These are phyloP conservation scores for Brachyopa scutellaris DNA, from an alignment of 2,888 invertebrate species.

Conservation along the genomic window DNA sequence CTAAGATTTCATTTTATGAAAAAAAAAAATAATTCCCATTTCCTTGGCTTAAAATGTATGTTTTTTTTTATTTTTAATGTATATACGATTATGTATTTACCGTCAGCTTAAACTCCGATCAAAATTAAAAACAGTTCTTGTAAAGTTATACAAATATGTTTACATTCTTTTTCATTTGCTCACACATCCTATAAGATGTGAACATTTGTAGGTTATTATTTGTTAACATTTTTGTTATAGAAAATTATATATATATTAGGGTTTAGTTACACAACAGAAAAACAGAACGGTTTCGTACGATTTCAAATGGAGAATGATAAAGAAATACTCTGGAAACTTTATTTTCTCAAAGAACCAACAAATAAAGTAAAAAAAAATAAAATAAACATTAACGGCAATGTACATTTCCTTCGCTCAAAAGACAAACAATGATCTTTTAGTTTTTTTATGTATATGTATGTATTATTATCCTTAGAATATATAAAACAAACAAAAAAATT, in stretches of 20 bases:
- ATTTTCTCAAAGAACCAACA: background rate
- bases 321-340: slow-evolving; percentile 31
- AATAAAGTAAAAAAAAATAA: background rate
- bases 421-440: slow-evolving; percentile 43
- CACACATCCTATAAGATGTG: slow-evolving; percentile 15
- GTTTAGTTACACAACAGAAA: slow-evolving; percentile 6
- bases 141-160: slow-evolving; percentile 57
- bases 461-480: slow-evolving; percentile 73
- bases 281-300: no score
- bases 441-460: slow-evolving; percentile 43
- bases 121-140: slow-evolving; percentile 51
- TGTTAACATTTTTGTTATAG: slow-evolving; percentile 10
- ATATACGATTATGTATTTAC: slow-evolving; percentile 42
- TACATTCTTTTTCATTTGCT: slow-evolving; percentile 27
- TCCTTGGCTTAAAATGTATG: slow-evolving; percentile 59
- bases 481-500: slow-evolving; percentile 78
- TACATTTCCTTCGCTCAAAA: slow-evolving; percentile 39
- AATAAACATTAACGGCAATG: slow-evolving; percentile 49
- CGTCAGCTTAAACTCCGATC: slow-evolving; percentile 27
- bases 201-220: background rate
- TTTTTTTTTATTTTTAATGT: slow-evolving; percentile 53
- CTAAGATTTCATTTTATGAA: slow-evolving; percentile 42
- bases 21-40: slow-evolving; percentile 21
- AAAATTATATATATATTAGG: slow-evolving; percentile 9
- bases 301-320: background rate